These are phyloP conservation scores for Corynorhinus townsendii DNA, from an alignment of 2,113 vertebrate species.

Conservation along the genomic window DNA sequence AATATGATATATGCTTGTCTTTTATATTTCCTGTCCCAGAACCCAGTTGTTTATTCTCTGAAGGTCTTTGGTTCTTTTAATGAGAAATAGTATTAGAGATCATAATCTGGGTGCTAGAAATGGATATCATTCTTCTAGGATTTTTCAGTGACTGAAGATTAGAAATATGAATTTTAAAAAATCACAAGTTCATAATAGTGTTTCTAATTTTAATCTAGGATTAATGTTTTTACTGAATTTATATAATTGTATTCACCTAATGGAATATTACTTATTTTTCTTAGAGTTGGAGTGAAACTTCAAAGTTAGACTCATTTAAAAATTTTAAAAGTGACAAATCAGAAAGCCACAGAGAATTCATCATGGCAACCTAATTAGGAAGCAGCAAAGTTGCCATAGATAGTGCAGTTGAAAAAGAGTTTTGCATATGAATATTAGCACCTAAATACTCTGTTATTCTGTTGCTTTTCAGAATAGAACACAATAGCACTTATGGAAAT, in stretches of 20 bases:
- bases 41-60: neutral
- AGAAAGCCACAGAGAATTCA: neutral
- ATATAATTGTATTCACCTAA: neutral
- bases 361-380: neutral
- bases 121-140: neutral
- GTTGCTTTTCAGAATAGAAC: neutral
- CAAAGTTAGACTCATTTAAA: neutral
- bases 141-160: neutral
- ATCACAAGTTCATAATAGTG: neutral
- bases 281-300: neutral
- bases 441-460: neutral
- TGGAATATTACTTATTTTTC: neutral
- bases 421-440: neutral
- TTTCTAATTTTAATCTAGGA: constrained; percentile 15
- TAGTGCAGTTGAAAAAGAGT: neutral
- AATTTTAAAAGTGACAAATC: neutral
- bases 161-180: neutral
- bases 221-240: neutral
- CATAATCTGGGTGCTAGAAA: neutral
- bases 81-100: neutral
- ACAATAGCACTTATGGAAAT: neutral
- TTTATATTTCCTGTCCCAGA: neutral
- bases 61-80: neutral
- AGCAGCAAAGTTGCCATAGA: neutral
- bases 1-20: neutral